Conservation (phyloP, 2,888 invertebrate species). For the Drosophila longiperda region DNA sequence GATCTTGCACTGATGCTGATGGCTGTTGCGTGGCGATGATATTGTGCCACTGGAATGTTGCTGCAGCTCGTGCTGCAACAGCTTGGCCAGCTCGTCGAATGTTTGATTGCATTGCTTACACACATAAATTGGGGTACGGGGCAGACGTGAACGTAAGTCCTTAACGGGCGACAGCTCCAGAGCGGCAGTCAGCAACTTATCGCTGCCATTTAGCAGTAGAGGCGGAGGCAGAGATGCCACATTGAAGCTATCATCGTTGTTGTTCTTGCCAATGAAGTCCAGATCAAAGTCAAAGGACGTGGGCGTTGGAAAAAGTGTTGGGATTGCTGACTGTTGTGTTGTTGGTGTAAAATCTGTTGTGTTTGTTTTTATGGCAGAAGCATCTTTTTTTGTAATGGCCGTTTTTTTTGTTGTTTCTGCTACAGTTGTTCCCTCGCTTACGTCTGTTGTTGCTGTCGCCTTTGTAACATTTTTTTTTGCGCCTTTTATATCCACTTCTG, state of each 20-base stretch:
- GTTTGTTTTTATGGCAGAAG: neutral
- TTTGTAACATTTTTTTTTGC: neutral
- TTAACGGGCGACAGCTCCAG: constrained; percentile 50
- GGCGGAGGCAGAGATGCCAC: constrained; percentile 11
- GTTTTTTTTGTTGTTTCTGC: constrained; percentile 5
- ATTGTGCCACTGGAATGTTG: constrained; percentile 46
- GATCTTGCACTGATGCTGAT: constrained; percentile 68
- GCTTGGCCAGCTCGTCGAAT: constrained; percentile 60
- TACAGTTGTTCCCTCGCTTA: constrained; percentile 1
- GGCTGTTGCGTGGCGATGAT: constrained; percentile 28
- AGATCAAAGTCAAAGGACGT: constrained; percentile 61
- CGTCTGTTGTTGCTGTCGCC: neutral
- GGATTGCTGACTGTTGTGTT: constrained; percentile 13
- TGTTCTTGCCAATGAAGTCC: constrained; percentile 50
- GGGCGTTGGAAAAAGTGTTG: constrained; percentile 57
- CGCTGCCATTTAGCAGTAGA: constrained; percentile 56
- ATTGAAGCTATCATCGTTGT: constrained; percentile 25
- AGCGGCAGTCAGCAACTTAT: constrained; percentile 52
- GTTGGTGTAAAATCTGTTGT: constrained; percentile 1
- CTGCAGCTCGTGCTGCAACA: constrained; percentile 57
- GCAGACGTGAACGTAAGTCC: constrained; percentile 30
- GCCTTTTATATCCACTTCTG: constrained; percentile 1
- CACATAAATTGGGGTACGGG: constrained; percentile 47
- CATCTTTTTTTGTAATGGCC: constrained; percentile 2
- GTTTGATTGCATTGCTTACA: constrained; percentile 65